phyloP scores from a whole-genome alignment of 2,797 vertebrate genomes.

The Bovichtus diacanthus region DNA sequence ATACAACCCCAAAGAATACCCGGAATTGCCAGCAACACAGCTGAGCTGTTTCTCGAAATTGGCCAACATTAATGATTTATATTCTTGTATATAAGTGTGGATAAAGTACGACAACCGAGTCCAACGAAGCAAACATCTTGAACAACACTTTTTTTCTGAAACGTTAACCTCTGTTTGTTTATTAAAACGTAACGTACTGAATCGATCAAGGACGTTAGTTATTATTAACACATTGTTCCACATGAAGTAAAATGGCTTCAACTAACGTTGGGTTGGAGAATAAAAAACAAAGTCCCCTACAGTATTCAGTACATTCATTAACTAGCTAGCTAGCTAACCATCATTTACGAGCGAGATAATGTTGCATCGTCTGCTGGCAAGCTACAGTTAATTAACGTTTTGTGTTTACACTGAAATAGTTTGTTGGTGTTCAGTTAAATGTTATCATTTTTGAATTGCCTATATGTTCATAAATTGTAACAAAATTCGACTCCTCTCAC shows the following conservation, averaged over 20 bases:
- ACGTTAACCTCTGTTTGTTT: background rate
- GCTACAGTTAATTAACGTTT: background rate
- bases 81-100: no score
- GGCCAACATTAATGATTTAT: no score
- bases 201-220: background rate
- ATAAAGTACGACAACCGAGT: no score
- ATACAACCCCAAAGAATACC: background rate
- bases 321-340: background rate
- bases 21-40: background rate
- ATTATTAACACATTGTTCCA: background rate
- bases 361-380: background rate
- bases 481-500: conserved; percentile 62
- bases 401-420: fast-evolving
- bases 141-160: background rate
- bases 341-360: background rate
- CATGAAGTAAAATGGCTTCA: background rate
- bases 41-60: no score
- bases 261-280: no score
- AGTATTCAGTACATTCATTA: no score
- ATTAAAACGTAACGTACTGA: background rate
- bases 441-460: fast-evolving
- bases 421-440: background rate
- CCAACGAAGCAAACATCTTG: background rate
- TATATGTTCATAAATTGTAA: background rate
- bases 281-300: no score